Conservation (phyloP, 2,888 invertebrate species). For the Drosophila putrida region DNA sequence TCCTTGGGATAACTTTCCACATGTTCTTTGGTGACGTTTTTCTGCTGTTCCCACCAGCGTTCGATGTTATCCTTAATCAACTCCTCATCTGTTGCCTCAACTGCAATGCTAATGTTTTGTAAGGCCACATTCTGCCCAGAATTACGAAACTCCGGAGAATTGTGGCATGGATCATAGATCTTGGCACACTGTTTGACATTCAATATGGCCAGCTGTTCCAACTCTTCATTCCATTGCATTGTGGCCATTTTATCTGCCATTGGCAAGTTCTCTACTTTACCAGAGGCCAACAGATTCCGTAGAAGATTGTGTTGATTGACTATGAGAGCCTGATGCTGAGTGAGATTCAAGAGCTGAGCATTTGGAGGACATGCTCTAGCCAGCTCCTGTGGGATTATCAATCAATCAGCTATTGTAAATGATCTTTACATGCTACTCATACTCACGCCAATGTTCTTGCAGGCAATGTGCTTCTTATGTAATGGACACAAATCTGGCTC, state of each 20-base stretch:
- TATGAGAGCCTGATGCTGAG: conserved; percentile 42
- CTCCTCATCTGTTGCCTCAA: conserved; percentile 20
- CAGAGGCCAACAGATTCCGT: conserved; percentile 58
- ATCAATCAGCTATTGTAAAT: conserved; percentile 6
- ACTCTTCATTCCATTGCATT: conserved; percentile 56
- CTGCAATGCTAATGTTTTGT: conserved; percentile 16
- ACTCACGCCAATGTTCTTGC: conserved; percentile 64
- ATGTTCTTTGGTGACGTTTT: conserved; percentile 38
- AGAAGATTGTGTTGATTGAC: conserved; percentile 52
- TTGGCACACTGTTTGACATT: conserved; percentile 59
- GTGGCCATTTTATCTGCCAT: conserved; percentile 65
- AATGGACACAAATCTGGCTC: conserved; percentile 40
- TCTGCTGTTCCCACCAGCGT: conserved; percentile 63
- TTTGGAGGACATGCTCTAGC: conserved; percentile 32
- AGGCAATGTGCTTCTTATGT: conserved; percentile 60
- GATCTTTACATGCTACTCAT: background rate
- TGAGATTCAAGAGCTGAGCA: conserved; percentile 48
- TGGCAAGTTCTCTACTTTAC: conserved; percentile 42
- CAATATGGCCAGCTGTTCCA: conserved; percentile 55
- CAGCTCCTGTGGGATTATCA: conserved; percentile 25
- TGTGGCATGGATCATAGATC: conserved; percentile 59
- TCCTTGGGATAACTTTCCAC: conserved; percentile 56
- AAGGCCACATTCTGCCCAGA: conserved; percentile 66
- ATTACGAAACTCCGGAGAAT: conserved; percentile 51
- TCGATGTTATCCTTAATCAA: conserved; percentile 51